Evolutionary conservation across 1,140 invertebrate species (phyloP).

Genomic region (Reticulitermes speratus): DNA sequence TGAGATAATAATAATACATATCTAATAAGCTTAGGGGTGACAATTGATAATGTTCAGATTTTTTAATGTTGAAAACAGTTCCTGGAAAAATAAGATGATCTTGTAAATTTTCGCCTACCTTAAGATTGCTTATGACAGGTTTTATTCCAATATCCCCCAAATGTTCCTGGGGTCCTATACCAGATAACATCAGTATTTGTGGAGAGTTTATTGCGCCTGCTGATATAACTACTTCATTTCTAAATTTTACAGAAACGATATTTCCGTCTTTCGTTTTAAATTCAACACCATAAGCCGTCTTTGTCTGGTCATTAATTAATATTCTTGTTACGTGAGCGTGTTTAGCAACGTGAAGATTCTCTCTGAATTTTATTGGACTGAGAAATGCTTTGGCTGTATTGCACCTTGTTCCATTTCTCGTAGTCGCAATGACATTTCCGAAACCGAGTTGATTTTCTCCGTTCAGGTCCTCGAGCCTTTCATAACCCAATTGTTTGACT

Average conservation of each 20-base stretch:
- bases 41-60: not conserved
- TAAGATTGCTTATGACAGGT: conserved; percentile 44
- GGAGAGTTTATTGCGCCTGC: conserved; percentile 88
- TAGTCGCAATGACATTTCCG: conserved; percentile 48
- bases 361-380: conserved; percentile 46
- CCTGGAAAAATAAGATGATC: conserved; percentile 86
- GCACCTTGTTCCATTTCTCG: conserved; percentile 54
- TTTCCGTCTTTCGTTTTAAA: conserved; percentile 58
- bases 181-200: conserved; percentile 89
- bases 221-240: conserved; percentile 80
- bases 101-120: conserved; percentile 80
- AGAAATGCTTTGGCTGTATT: conserved; percentile 53
- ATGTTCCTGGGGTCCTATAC: conserved; percentile 80
- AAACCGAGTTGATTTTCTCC: conserved; percentile 53
- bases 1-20: not conserved
- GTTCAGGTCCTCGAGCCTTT: conserved; percentile 43
- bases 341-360: conserved; percentile 52
- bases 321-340: conserved; percentile 46
- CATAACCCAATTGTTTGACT: conserved; percentile 48
- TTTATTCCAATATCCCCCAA: conserved; percentile 58
- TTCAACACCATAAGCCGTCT: not conserved
- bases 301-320: not conserved
- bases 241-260: conserved; percentile 67
- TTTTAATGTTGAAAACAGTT: not conserved
- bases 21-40: not conserved